Evolutionary conservation across 2,113 vertebrate genomes (phyloP), one percentile per base, ranked within the genome.

Genomic region (Malurus alboscapulatus): DNA sequence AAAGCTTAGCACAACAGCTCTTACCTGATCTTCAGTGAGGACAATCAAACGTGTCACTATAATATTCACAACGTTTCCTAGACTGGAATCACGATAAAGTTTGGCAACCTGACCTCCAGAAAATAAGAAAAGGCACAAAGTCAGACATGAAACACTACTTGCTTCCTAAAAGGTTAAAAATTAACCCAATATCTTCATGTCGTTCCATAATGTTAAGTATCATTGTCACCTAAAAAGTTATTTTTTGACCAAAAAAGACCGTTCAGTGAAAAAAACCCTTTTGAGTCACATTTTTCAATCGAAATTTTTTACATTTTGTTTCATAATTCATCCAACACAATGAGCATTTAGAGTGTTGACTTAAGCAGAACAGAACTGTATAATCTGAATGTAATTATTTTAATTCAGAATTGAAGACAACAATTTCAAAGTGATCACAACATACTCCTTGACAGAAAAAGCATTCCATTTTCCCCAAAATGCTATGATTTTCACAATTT

Each of bases 51-150:
- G 98, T 80, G 99, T 99, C 97, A 99, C 99, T 97, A 99, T 99
- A 97, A 99, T 99, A 98, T 99, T 99, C 98, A 99, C 99, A 99
- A 99, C 98, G 98, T 99, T 99, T 99, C 99, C 99, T 98, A 99
- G 99, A 97, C 99, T 99, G 99, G 99, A 98, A 98, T 99, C 99
- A 98, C 98, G 99, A 96, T 99, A 99, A 99, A 99, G 99, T 99
- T 99, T 99, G 99, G 99, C 99, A 99, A 99, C 99, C 99, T 99
- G 99, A 99, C 99, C 99, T 99, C 99, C 99, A 99, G 98, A 99
- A 99, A 99, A 99, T 98, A 99, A 99, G 98, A 98, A 99, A 99
- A 99, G 98, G 98, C 98, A 99, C 97, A 99, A 99, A 99, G 99
- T 99, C 99, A 99, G 99, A 99, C 99, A 98, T 98, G 98, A 98